These are phyloP conservation scores for Lycia hirtaria DNA, from an alignment of 2,888 invertebrate species.

Conservation along the genomic window DNA sequence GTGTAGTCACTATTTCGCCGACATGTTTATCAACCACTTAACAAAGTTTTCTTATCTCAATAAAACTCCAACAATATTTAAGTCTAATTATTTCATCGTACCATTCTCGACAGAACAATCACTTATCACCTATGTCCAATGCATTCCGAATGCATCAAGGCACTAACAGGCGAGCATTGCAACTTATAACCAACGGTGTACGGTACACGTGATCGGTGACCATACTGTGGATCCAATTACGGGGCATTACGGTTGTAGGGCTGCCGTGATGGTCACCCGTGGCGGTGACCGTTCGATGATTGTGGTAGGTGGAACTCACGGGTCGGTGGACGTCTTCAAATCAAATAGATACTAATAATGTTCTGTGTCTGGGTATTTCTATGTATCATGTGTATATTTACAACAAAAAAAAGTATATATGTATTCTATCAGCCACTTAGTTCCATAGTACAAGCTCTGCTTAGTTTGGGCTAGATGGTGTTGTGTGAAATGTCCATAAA, in stretches of 20 bases:
- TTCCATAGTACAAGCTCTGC: no score
- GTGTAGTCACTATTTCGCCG: no score
- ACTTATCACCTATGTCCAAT: conserved; percentile 15
- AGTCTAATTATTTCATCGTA: neutral
- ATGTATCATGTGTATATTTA: no score
- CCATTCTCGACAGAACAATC: neutral
- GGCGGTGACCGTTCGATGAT: conserved; percentile 8
- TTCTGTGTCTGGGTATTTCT: no score
- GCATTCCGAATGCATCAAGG: conserved; percentile 21
- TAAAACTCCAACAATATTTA: neutral
- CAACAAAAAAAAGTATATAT: no score
- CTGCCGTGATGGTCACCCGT: conserved; percentile 20
- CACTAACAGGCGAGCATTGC: conserved; percentile 17
- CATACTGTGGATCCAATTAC: conserved; percentile 26
- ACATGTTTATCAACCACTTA: no score
- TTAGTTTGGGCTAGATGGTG: no score
- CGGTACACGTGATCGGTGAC: conserved; percentile 23
- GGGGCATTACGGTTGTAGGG: conserved; percentile 28
- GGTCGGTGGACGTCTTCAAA: neutral
- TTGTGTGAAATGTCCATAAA: no score
- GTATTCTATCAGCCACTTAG: no score
- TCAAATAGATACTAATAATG: no score
- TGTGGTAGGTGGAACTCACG: neutral
- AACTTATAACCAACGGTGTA: conserved; percentile 23
- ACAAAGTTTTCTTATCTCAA: neutral